Evolutionary conservation across 2,113 vertebrate genomes (phyloP), one percentile per base, ranked within the genome.

Genomic region (Gyps fulvus): DNA sequence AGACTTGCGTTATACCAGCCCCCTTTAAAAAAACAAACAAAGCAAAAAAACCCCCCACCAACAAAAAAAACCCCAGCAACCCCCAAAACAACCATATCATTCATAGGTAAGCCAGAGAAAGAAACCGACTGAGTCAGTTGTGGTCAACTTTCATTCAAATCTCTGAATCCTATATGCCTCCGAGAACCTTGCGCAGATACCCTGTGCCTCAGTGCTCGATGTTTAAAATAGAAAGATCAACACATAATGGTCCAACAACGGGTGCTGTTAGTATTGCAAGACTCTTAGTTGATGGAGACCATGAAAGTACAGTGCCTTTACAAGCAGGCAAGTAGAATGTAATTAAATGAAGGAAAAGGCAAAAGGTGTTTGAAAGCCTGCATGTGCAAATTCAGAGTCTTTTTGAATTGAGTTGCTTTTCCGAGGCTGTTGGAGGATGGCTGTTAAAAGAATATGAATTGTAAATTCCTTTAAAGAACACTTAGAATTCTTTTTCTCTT

Each of bases 21-120:
- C 16, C 34, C 20, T 76, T 50, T 16, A 58, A 66, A 36, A 61
- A 55, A 52, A 3, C 21, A 31, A 18, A 11, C 8, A n/a, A 40
- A 29, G 6, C 29, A 34, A 69, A 16, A 36, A 55, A 31, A 31
- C 2, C 0, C 15, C 27, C 54, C 27, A 31, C 16, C 52, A 29
- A 16, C 52, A 10, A 8, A 40, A 31, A 15, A 67, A 52, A 3
- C 4, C 22, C 20, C n/a, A 34, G 23, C 9, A 29, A 29, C 10
- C 7, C 52, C 20, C 49, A 83, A 36, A 61, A 3, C 42, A 47
- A 6, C 7, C 2, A 0, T 14, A 17, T 40, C 7, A 13, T n/a
- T 58, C 0, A 0, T 6, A 13, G 11, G 2, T 27, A 13, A 55
- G 19, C 13, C 47, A 52, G 70, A 43, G 45, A 19, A 43, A 59